Evolutionary conservation across 2,888 invertebrate genomes (phyloP).

Genomic region (Eubasilissa splendida): DNA sequence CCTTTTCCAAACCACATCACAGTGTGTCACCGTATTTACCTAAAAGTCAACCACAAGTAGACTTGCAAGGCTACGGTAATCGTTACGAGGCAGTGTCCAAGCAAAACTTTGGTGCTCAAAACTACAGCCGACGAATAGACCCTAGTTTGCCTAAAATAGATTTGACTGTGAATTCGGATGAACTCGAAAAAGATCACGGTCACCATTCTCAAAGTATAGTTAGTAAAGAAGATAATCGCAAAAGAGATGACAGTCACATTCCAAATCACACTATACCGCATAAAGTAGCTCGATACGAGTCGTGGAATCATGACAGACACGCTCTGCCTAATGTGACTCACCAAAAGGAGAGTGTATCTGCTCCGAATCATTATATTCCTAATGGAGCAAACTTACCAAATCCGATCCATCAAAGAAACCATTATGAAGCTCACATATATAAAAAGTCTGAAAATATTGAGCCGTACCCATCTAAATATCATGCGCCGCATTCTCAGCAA

Average conservation of each 20-base stretch:
- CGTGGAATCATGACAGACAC: conserved; percentile 68
- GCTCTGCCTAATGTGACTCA: conserved; percentile 66
- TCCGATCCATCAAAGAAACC: conserved; percentile 39
- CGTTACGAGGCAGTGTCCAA: conserved; percentile 44
- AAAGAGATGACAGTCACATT: conserved; percentile 67
- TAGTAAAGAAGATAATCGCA: conserved; percentile 63
- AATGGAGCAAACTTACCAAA: conserved; percentile 48
- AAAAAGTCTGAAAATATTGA: conserved; percentile 56
- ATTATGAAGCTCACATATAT: conserved; percentile 48
- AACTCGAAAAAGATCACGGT: conserved; percentile 63
- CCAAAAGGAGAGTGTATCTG: conserved; percentile 59
- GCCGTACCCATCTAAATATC: conserved; percentile 51
- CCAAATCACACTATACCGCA: conserved; percentile 70
- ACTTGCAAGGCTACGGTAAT: conserved; percentile 39
- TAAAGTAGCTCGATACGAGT: conserved; percentile 69
- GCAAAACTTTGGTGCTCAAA: conserved; percentile 42
- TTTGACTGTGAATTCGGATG: conserved; percentile 65
- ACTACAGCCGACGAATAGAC: conserved; percentile 62
- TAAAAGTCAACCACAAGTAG: conserved; percentile 43
- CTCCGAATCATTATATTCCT: conserved; percentile 52
- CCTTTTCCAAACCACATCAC: conserved; percentile 64
- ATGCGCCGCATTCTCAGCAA: conserved; percentile 41
- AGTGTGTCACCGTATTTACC: conserved; percentile 63
- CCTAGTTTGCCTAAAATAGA: conserved; percentile 69
- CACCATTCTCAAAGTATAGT: conserved; percentile 65